These are phyloP conservation scores for Drosophila gunungcola DNA, from an alignment of 1,140 invertebrate genomes.

Conservation along the genomic window DNA sequence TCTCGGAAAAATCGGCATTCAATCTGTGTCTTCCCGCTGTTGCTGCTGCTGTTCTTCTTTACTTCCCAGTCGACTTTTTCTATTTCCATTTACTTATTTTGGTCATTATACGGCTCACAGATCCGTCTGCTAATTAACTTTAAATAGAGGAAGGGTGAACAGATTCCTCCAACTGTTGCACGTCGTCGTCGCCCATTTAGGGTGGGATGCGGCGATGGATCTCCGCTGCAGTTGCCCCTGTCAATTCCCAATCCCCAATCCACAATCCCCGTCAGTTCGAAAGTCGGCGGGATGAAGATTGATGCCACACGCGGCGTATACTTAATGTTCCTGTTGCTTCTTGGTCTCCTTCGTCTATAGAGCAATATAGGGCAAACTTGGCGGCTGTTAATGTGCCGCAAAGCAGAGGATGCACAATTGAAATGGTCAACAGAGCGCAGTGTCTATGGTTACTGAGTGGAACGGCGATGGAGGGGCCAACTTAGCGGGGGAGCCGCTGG, in stretches of 20 bases:
- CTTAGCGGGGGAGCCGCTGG: conserved; percentile 12
- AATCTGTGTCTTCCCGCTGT: conserved; percentile 15
- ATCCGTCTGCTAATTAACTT: conserved; percentile 76
- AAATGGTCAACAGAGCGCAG: conserved; percentile 57
- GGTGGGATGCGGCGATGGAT: conserved; percentile 15
- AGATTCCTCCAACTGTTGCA: conserved; percentile 60
- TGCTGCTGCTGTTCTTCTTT: neutral
- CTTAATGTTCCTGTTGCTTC: conserved; percentile 39
- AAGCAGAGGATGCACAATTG: conserved; percentile 59
- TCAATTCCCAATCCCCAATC: conserved; percentile 29
- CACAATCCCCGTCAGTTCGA: conserved; percentile 5
- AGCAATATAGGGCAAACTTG: conserved; percentile 44
- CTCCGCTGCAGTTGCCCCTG: conserved; percentile 27
- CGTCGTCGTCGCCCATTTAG: conserved; percentile 73
- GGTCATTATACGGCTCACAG: conserved; percentile 49
- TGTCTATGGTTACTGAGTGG: conserved; percentile 53
- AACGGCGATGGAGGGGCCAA: conserved; percentile 28
- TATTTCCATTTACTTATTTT: conserved; percentile 40
- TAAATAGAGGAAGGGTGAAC: conserved; percentile 59
- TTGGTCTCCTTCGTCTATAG: conserved; percentile 6
- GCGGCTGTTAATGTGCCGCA: conserved; percentile 51
- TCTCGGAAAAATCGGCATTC: conserved; percentile 24
- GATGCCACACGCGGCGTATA: conserved; percentile 66
- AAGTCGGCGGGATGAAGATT: conserved; percentile 59
- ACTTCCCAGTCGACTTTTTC: neutral